phyloP scores from a whole-genome alignment of 1,140 invertebrate species.

The Doryteuthis pealeii region DNA sequence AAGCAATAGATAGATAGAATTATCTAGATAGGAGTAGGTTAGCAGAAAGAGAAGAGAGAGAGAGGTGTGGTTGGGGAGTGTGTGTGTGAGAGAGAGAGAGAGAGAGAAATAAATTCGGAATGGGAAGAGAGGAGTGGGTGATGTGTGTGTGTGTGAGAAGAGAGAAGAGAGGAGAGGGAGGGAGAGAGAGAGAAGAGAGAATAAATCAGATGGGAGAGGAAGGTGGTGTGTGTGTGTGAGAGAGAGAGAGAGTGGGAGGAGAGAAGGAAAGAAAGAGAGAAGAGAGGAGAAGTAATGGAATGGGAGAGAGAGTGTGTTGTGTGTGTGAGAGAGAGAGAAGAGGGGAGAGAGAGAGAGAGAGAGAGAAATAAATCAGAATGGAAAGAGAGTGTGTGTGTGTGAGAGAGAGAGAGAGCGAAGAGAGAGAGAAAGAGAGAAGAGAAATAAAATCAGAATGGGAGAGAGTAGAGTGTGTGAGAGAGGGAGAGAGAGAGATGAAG shows the following conservation, averaged over 20 bases:
- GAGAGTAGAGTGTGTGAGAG: not conserved
- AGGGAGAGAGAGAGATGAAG: not conserved
- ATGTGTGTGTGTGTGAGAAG: not conserved
- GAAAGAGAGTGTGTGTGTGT: not conserved
- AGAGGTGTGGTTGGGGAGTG: no score
- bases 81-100: no score
- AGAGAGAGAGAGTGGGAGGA: not conserved
- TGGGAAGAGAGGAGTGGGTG: no score
- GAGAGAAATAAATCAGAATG: not conserved
- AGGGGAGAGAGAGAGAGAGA: not conserved
- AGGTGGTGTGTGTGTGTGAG: no score
- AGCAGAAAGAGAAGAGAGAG: no score
- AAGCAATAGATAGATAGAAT: no score
- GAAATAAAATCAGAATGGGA: no score
- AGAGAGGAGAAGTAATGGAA: not conserved
- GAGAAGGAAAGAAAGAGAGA: not conserved
- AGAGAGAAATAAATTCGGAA: no score
- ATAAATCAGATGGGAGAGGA: not conserved
- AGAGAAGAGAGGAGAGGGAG: not conserved
- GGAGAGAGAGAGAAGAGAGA: not conserved
- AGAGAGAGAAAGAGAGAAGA: not conserved
- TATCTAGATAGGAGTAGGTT: no score
- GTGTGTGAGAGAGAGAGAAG: not conserved
- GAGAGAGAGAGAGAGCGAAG: not conserved
- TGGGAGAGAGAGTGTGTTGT: not conserved